Base-by-base conservation (phyloP, 2,888 invertebrate genomes). In the Odontocolon sp. region DNA sequence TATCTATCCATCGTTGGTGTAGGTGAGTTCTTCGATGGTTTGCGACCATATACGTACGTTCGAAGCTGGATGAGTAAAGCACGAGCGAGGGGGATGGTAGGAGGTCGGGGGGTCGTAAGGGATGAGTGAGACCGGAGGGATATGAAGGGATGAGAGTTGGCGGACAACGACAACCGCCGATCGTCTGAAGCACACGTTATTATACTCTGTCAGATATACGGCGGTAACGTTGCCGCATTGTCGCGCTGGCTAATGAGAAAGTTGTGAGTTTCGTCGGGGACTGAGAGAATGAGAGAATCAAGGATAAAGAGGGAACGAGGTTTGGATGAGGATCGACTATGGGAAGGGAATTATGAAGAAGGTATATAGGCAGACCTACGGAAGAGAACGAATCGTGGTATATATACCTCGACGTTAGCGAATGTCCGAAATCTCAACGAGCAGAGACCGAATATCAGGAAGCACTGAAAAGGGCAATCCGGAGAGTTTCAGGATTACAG, bases 171-270 rank as follows among this genome's bases (percentile, higher is more conserved):
- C 84, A 81, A 83, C 81, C 80, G 83, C 82, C 84, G 82, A 87
- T 86, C 85, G 86, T 85, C 85, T 83, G 83, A 82, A 82, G 80
- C 83, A 80, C 82, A 81, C 85, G 83, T 84, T 84, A 86, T 87
- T 87, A 85, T 87, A 83, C 83, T 81, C 81, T 79, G 83, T 77
- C 82, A 66, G 74, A 72, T 71, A 83, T 83, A 83, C 73, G 73
- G 78, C 70, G 78, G 79, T 81, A 81, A 82, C 83, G 83, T 80
- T 80, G 83, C 80, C 78, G 84, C 82, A 88, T 89, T 87, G 88
- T 88, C 86, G 84, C 83, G 77, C 77, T 80, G 86, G 85, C 87
- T 89, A 89, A 89, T 89, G 89, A 89, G 86, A 89, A 89, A 88
- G 86, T 88, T 87, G 85, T 71, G 68, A 68, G 68, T 69, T 67